Evolutionary conservation across 2,888 invertebrate species (phyloP), one percentile per base, ranked within the genome.

Genomic region (Drosophila picticornis): DNA sequence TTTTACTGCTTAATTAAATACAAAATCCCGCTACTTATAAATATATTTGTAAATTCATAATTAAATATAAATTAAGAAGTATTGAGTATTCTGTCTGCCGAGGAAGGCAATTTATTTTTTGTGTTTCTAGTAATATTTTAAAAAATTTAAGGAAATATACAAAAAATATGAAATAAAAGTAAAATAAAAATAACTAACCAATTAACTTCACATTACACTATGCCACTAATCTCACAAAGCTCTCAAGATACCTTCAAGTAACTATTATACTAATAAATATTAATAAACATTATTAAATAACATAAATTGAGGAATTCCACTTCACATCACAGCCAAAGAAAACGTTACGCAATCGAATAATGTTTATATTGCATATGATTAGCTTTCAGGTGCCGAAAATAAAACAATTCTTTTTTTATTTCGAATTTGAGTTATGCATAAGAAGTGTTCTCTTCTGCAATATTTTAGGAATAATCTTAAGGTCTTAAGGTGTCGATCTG

Each of bases 401-500:
- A 4, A 25, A 25, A 13, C 2, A 13, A 22, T 43, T 11, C 2
- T 5, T 22, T 43, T 43, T 43, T 43, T 1, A 6, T 0, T 43
- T 43, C 11, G 46, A 46, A 16, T 46, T 46, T 16, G 16, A 46
- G 16, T 16, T 25, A 25, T 46, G 25, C 16, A 4, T 2, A 9
- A 25, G 25, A 56, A 29, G 13, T 29, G 13, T 13, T 38, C 4
- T 2, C 11, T 38, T 38, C 11, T 19, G 31, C 22, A n/a, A 25
- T 56, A 29, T 34, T 27, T 34, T 4, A 22, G 16, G 7, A 4
- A 32, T 57, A 27, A 57, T 13, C 48, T 36, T 19, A 27, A 32
- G 32, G 32, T 46, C 27, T 64, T 53, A 40, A 59, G 46, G 48
- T 40, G 43, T 61, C 25, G 58, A 58, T 69, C 32, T 52, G 50